These are phyloP conservation scores for Eulacestoma nigropectus DNA, from an alignment of 2,113 vertebrate species.

Conservation along the genomic window DNA sequence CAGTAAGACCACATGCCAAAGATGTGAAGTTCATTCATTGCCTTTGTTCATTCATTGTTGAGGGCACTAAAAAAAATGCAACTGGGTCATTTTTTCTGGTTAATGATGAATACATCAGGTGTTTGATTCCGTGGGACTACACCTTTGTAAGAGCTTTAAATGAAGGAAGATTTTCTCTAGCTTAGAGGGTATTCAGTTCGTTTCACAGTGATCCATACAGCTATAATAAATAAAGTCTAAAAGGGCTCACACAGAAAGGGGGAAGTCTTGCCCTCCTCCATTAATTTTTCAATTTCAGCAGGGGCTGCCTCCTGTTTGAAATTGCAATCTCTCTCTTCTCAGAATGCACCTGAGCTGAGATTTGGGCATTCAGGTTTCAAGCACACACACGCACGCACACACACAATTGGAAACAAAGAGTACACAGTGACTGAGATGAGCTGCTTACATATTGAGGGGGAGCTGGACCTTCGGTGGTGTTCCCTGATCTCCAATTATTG, in stretches of 20 bases:
- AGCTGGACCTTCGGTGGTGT: slow-evolving; percentile 87
- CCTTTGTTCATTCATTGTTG: not conserved
- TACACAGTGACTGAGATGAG: not conserved
- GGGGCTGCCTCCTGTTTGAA: not conserved
- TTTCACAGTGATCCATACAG: slow-evolving; percentile 22
- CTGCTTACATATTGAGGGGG: slow-evolving; percentile 95
- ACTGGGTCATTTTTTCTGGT: not conserved
- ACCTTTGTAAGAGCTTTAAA: slow-evolving; percentile 35
- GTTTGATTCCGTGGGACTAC: not conserved
- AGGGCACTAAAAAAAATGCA: not conserved
- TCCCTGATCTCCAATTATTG: slow-evolving; percentile 84
- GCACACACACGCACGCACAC: not conserved
- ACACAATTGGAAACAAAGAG: not conserved
- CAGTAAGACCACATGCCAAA: not conserved
- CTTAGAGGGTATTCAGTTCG: slow-evolving; percentile 18
- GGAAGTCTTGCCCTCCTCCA: not conserved
- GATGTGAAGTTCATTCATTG: not conserved
- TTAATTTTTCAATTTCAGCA: not conserved
- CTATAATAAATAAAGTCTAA: not conserved
- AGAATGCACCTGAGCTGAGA: not conserved
- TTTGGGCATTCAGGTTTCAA: not conserved
- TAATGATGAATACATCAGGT: not conserved
- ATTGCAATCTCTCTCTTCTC: not conserved
- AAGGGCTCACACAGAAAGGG: not conserved
- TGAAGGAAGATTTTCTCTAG: slow-evolving; percentile 34